A percentile compares a stretch with the other conserved stretches of the same genome.
Evolutionary conservation across 2,888 invertebrate species (phyloP).

Genomic region (Leptinotarsa haldemani): DNA sequence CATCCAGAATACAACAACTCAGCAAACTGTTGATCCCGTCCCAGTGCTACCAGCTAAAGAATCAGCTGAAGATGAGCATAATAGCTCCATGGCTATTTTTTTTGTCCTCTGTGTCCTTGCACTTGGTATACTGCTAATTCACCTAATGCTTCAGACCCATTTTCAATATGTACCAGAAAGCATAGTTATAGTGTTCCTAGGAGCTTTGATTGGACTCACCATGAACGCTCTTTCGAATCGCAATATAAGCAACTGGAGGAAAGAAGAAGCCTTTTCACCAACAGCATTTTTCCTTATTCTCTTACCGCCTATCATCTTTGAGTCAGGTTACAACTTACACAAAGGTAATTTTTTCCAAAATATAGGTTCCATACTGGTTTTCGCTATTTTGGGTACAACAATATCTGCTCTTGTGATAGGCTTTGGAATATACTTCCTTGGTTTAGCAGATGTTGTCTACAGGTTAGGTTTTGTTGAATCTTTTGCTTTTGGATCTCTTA

Average conservation of each 20-base stretch:
- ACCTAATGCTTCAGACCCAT: constrained; percentile 93
- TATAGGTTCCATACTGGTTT: constrained; percentile 97
- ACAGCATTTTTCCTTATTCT: constrained; percentile 97
- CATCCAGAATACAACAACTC: constrained; percentile 26
- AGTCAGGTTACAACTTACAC: constrained; percentile 98
- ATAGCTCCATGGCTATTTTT: constrained; percentile 97
- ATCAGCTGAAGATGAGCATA: constrained; percentile 95
- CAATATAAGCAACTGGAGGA: constrained; percentile 94
- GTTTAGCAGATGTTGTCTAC: constrained; percentile 91
- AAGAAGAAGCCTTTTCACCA: constrained; percentile 98
- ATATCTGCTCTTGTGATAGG: constrained; percentile 98
- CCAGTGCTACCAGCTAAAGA: constrained; percentile 88
- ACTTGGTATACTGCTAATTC: constrained; percentile 92
- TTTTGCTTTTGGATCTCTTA: constrained; percentile 97
- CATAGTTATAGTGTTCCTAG: constrained; percentile 95
- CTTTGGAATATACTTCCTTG: constrained; percentile 93
- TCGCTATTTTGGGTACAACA: constrained; percentile 97
- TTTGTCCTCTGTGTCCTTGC: constrained; percentile 96
- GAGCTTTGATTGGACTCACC: constrained; percentile 90
- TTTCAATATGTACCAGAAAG: constrained; percentile 98
- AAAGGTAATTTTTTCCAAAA: constrained; percentile 98
- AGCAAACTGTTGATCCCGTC: constrained; percentile 78
- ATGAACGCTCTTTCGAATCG: constrained; percentile 89
- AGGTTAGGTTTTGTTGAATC: constrained; percentile 94
- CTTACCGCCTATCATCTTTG: constrained; percentile 98